phyloP scores from a whole-genome alignment of 2,888 invertebrate genomes.

The Osedax frankpressi region DNA sequence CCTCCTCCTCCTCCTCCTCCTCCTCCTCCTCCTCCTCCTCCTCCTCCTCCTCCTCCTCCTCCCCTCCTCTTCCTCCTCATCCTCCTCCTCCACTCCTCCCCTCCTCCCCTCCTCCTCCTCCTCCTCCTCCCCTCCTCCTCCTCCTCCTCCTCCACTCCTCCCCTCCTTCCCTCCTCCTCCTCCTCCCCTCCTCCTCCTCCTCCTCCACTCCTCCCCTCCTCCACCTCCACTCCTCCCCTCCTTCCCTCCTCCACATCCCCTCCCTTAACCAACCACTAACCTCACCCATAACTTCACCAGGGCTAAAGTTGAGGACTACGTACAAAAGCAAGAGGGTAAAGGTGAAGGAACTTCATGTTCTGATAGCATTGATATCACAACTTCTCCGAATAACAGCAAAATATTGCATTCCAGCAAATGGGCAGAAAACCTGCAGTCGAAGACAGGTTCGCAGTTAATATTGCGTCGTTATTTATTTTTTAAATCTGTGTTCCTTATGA shows the following conservation, averaged over 20 bases:
- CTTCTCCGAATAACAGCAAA: too few species aligned
- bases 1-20: background rate
- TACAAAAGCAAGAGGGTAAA: background rate
- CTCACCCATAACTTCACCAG: too few species aligned
- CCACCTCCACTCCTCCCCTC: background rate
- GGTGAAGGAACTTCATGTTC: too few species aligned
- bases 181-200: background rate
- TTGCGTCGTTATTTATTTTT: too few species aligned
- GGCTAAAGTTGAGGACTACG: background rate
- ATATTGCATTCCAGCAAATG: too few species aligned
- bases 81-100: background rate
- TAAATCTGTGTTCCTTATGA: too few species aligned
- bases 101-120: background rate
- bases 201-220: background rate
- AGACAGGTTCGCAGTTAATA: too few species aligned
- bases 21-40: background rate
- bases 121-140: background rate
- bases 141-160: background rate
- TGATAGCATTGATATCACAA: too few species aligned
- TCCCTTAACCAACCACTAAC: background rate
- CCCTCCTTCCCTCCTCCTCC: background rate
- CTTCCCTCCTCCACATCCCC: background rate
- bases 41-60: background rate
- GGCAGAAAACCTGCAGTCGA: too few species aligned
- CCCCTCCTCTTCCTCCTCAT: background rate